Percentiles rank a stretch among this genome's conserved stretches.
Evolutionary conservation across 2,113 vertebrate genomes (phyloP).

Genomic region (Phalacrocorax carbo): DNA sequence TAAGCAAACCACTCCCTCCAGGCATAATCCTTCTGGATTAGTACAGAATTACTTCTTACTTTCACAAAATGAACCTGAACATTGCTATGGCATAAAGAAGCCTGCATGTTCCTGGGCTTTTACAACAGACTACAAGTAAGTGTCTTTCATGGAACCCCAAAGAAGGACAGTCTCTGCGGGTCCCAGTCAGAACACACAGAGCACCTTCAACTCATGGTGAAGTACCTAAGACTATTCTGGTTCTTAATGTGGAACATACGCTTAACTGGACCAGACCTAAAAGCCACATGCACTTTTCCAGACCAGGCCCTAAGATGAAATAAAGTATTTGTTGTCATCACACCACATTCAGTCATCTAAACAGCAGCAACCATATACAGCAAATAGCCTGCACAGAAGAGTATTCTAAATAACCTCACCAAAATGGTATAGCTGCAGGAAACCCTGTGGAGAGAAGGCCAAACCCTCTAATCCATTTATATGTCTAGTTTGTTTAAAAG

Average conservation of each 20-base stretch:
- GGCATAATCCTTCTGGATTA: background rate
- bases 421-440: background rate
- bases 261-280: background rate
- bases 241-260: background rate
- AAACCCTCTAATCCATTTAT: background rate
- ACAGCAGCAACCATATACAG: background rate
- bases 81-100: background rate
- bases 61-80: background rate
- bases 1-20: conserved; percentile 25
- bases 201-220: background rate
- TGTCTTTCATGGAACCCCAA: background rate
- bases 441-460: background rate
- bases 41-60: background rate
- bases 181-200: background rate
- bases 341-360: background rate
- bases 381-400: background rate
- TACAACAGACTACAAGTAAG: background rate
- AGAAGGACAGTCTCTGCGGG: background rate
- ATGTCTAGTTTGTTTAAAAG: background rate
- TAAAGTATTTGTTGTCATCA: background rate
- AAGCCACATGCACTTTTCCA: background rate
- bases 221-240: background rate
- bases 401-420: background rate
- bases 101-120: background rate
- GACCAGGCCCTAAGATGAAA: background rate